These are phyloP conservation scores for Lysandra bellargus DNA, from an alignment of 2,888 invertebrate genomes.

Conservation along the genomic window DNA sequence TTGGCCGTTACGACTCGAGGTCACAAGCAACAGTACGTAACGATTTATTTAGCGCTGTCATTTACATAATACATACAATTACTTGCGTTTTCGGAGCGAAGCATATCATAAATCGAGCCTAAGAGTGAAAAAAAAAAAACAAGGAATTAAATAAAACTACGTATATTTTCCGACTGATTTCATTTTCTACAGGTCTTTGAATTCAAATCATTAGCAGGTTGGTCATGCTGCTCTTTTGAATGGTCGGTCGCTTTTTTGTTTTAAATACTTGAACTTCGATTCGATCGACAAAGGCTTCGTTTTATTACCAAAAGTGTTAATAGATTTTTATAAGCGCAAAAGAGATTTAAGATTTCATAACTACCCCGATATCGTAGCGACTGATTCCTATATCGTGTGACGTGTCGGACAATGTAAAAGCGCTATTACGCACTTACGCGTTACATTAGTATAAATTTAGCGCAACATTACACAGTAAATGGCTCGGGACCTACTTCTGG, in stretches of 20 bases:
- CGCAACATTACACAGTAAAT: conserved; percentile 30
- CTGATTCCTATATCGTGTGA: background rate
- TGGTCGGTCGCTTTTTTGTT: background rate
- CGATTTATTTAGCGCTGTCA: too few species aligned
- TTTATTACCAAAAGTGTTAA: background rate
- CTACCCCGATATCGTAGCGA: background rate
- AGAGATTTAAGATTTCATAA: background rate
- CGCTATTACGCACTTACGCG: conserved; percentile 30
- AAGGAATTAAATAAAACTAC: too few species aligned
- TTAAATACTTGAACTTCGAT: background rate
- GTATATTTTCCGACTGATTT: background rate
- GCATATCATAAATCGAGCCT: too few species aligned
- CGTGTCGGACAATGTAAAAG: background rate
- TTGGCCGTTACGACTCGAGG: too few species aligned
- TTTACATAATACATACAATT: too few species aligned
- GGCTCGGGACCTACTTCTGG: conserved; percentile 32
- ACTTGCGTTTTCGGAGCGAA: too few species aligned
- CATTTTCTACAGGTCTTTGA: background rate
- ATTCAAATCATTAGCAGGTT: background rate
- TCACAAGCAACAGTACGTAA: background rate
- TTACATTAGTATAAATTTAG: conserved; percentile 36
- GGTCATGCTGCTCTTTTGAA: background rate
- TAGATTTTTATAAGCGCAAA: too few species aligned
- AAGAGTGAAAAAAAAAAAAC: too few species aligned
- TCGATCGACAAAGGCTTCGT: background rate